Evolutionary conservation across 1,140 invertebrate genomes (phyloP).

Genomic region (Ephestia elutella): DNA sequence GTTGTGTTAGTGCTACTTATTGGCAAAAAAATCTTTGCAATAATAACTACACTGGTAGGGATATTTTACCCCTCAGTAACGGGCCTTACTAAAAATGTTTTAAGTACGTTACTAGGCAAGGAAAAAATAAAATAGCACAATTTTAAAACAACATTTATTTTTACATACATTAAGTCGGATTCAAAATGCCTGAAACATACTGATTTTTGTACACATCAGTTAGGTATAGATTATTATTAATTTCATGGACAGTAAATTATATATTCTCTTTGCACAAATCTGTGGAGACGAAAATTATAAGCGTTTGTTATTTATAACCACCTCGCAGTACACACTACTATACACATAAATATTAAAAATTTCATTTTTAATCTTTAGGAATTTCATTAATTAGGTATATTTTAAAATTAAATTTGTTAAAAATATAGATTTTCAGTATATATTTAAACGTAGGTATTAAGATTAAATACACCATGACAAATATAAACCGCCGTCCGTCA

Average conservation of each 20-base stretch:
- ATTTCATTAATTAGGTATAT: conserved; percentile 70
- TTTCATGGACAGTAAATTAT: conserved; percentile 67
- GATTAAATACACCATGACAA: conserved; percentile 44
- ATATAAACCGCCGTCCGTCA: conserved; percentile 36
- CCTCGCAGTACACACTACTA: conserved; percentile 66
- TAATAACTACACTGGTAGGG: too few relatives aligned
- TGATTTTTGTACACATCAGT: conserved; percentile 71
- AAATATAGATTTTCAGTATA: conserved; percentile 72
- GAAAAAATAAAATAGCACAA: conserved; percentile 56
- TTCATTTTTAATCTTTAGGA: conserved; percentile 68
- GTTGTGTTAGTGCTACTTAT: too few relatives aligned
- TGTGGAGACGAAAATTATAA: conserved; percentile 60
- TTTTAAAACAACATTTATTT: conserved; percentile 74
- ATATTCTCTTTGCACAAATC: conserved; percentile 51
- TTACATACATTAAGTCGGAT: conserved; percentile 74
- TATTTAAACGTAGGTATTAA: conserved; percentile 61
- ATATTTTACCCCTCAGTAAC: too few relatives aligned
- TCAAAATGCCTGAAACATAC: conserved; percentile 73
- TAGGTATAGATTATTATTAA: conserved; percentile 51
- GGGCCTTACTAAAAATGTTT: too few relatives aligned
- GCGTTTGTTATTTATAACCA: conserved; percentile 54
- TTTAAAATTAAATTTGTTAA: conserved; percentile 69
- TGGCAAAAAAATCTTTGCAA: too few relatives aligned
- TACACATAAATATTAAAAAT: conserved; percentile 71
- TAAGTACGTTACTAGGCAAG: not conserved